Conservation (phyloP, 2,888 invertebrate genomes). For the Ectobius pallidus region DNA sequence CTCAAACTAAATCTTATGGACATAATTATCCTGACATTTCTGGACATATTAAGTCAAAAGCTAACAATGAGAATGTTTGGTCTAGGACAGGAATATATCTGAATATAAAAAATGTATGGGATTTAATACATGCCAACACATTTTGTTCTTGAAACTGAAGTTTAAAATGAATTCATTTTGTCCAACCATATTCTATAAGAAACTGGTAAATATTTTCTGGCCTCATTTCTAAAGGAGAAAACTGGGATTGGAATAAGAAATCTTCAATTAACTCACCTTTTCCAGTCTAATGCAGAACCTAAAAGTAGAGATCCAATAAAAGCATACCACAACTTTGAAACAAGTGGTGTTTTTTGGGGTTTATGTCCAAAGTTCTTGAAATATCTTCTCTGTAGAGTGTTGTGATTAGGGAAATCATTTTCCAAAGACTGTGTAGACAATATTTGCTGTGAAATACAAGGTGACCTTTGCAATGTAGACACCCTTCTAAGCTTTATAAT, state of each 20-base stretch:
- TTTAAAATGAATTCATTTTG: neutral
- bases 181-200: neutral
- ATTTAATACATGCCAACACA: too few relatives aligned
- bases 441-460: neutral
- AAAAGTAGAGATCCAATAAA: constrained; percentile 54
- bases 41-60: too few relatives aligned
- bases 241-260: too few relatives aligned
- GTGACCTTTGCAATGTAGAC: neutral
- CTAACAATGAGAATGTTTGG: too few relatives aligned
- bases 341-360: constrained; percentile 52
- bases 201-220: neutral
- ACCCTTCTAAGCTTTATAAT: neutral
- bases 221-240: neutral
- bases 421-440: neutral
- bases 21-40: too few relatives aligned
- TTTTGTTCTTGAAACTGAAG: too few relatives aligned
- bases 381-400: constrained; percentile 39
- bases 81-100: too few relatives aligned
- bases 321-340: constrained; percentile 56
- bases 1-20: too few relatives aligned
- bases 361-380: constrained; percentile 65
- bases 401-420: neutral
- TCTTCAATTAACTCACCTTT: constrained; percentile 54
- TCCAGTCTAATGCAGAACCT: constrained; percentile 54
- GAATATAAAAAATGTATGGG: too few relatives aligned